Evolutionary conservation across 2,797 vertebrate species (phyloP).

Genomic region (Pristis pectinata): DNA sequence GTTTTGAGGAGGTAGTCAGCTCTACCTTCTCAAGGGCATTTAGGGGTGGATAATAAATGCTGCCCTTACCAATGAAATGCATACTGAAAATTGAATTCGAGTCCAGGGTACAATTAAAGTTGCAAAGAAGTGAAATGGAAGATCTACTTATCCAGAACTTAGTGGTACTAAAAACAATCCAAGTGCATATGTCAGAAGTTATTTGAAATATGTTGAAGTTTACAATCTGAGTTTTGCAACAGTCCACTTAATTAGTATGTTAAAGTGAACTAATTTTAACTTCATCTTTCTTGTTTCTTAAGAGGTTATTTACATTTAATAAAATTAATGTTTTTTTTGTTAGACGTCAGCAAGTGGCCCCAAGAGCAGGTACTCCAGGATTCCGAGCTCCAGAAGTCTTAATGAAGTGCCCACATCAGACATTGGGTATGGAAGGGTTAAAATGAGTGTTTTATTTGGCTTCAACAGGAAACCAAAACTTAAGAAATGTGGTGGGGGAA

Average conservation of each 20-base stretch:
- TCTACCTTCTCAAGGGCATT: too few species aligned
- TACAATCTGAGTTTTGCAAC: neutral
- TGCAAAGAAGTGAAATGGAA: neutral
- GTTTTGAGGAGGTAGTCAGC: too few species aligned
- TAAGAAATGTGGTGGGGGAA: neutral
- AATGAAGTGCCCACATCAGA: constrained; percentile 87
- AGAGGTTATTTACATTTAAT: neutral
- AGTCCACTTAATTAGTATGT: neutral
- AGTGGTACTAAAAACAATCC: neutral
- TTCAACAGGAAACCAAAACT: neutral
- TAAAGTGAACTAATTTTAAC: neutral
- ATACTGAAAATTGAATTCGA: too few species aligned
- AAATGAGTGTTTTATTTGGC: neutral
- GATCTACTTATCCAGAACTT: neutral
- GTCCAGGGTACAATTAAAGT: neutral
- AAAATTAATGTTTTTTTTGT: constrained; percentile 31
- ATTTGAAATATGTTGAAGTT: neutral
- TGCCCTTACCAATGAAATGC: too few species aligned
- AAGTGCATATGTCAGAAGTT: too few species aligned
- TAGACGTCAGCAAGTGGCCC: constrained; percentile 86
- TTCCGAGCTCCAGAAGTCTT: constrained; percentile 95
- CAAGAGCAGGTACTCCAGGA: constrained; percentile 89
- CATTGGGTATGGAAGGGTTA: constrained; percentile 66
- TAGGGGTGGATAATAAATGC: too few species aligned
- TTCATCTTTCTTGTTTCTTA: neutral